Percentiles rank a stretch among this genome's conserved stretches.
Evolutionary conservation across 2,888 invertebrate genomes (phyloP).

Genomic region (Cetonia aurata): DNA sequence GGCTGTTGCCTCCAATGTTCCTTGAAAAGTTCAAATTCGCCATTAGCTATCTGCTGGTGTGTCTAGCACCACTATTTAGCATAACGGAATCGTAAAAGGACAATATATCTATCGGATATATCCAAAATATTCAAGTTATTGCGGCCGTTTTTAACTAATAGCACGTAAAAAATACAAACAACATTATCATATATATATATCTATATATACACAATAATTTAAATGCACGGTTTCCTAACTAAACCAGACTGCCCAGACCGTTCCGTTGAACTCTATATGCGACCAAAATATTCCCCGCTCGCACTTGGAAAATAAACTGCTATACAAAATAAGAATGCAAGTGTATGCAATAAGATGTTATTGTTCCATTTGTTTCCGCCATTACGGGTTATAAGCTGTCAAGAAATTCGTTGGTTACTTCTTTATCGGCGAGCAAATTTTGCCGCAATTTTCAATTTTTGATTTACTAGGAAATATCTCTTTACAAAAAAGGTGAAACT

Average conservation of each 20-base stretch:
- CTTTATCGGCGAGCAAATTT: constrained; percentile 13
- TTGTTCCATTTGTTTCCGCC: constrained; percentile 66
- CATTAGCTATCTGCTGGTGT: constrained; percentile 76
- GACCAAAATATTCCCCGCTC: constrained; percentile 42
- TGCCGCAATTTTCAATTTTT: constrained; percentile 32
- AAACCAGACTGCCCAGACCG: constrained; percentile 54
- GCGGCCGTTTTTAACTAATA: constrained; percentile 53
- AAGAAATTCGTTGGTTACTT: constrained; percentile 29
- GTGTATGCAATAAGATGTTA: constrained; percentile 63
- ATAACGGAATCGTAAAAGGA: constrained; percentile 59
- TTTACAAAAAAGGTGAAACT: no score
- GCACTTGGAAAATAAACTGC: constrained; percentile 53
- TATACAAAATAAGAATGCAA: constrained; percentile 59
- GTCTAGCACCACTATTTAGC: constrained; percentile 60
- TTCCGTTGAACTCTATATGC: constrained; percentile 46
- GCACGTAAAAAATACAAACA: constrained; percentile 60
- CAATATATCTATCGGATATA: constrained; percentile 21
- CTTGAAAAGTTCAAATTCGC: constrained; percentile 94
- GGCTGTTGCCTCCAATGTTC: constrained; percentile 85
- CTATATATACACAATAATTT: constrained; percentile 55
- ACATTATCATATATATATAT: constrained; percentile 46
- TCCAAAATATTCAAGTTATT: constrained; percentile 37
- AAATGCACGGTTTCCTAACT: constrained; percentile 55
- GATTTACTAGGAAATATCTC: background rate
- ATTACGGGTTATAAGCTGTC: constrained; percentile 58